Conservation (phyloP, 2,113 vertebrate genomes). For the Macaca nemestrina region DNA sequence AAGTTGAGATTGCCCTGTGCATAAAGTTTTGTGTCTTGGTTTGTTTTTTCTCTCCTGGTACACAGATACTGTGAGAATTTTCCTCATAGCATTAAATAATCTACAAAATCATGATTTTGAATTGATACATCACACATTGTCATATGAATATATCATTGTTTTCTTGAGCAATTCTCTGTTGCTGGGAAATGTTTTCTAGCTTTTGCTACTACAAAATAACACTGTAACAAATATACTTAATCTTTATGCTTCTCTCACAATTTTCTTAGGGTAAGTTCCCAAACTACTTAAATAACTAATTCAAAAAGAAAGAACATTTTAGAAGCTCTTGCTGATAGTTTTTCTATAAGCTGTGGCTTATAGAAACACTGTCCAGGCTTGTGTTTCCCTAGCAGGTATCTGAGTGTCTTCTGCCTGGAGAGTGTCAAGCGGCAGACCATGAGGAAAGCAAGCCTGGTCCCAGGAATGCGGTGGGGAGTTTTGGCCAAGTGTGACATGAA, state of each 20-base stretch:
- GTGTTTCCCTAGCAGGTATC: background rate
- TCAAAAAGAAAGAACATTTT: background rate
- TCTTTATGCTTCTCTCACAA: background rate
- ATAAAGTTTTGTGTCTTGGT: background rate
- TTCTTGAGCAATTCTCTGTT: background rate
- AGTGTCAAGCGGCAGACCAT: background rate
- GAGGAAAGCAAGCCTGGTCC: background rate
- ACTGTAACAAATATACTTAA: background rate
- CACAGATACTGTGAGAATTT: background rate
- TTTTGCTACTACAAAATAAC: slow-evolving; percentile 14
- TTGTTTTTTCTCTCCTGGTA: background rate
- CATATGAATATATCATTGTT: background rate
- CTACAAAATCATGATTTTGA: slow-evolving; percentile 1
- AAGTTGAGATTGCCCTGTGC: background rate
- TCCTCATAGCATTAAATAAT: background rate
- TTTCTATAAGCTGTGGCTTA: background rate
- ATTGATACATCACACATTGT: background rate
- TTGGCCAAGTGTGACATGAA: background rate
- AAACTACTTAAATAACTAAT: background rate
- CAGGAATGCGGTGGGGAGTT: background rate
- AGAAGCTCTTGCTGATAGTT: background rate
- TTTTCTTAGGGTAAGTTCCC: background rate
- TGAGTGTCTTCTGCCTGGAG: background rate
- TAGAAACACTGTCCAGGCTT: background rate
- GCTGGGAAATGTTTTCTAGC: background rate